Evolutionary conservation across 2,888 invertebrate species (phyloP).

Genomic region (Globia sparganii): DNA sequence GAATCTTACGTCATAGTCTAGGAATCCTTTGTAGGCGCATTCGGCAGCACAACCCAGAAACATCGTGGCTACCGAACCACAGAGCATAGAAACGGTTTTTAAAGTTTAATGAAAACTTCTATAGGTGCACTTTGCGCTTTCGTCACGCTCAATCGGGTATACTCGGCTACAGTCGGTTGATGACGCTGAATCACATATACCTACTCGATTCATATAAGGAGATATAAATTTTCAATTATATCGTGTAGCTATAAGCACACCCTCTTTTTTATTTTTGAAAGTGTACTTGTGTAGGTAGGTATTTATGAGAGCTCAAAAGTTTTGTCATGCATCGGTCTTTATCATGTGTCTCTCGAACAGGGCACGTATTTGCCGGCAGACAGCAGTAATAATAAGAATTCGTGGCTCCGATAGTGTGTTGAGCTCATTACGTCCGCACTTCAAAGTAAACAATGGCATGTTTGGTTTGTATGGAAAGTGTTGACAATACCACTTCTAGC

Average conservation of each 20-base stretch:
- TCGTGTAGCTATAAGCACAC: too few species aligned
- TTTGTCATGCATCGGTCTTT: background rate
- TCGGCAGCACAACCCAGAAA: background rate
- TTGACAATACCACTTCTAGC: background rate
- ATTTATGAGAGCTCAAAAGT: too few species aligned
- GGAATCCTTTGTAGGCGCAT: slow-evolving; percentile 14
- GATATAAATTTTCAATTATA: too few species aligned
- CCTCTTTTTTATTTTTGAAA: too few species aligned
- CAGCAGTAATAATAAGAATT: too few species aligned
- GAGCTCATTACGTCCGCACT: background rate
- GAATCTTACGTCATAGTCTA: slow-evolving; percentile 12
- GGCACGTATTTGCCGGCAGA: too few species aligned
- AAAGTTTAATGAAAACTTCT: too few species aligned
- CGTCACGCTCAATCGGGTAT: background rate
- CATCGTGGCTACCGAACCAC: background rate
- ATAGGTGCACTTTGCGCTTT: background rate
- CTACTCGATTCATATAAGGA: too few species aligned
- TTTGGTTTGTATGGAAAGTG: background rate
- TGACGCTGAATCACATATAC: background rate
- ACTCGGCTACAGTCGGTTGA: background rate
- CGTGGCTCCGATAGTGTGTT: background rate
- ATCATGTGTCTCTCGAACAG: background rate
- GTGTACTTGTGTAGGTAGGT: too few species aligned
- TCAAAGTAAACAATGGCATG: too few species aligned
- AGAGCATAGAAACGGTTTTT: background rate